Conservation (phyloP, 1,140 invertebrate genomes). For the Oncopodura yosiiana region DNA sequence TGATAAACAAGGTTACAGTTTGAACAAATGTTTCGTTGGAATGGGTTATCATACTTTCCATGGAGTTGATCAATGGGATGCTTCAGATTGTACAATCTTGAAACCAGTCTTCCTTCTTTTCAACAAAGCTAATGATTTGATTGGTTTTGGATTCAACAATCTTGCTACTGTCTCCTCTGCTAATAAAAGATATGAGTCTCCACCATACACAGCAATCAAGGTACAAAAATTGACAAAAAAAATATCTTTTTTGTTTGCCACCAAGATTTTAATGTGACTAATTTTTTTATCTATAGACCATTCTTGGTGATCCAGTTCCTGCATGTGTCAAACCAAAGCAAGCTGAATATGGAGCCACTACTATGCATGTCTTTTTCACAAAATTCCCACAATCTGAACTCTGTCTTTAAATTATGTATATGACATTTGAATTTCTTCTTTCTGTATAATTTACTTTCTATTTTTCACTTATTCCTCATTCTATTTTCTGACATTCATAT, state of each 20-base stretch:
- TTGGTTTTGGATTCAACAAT: conserved; percentile 15
- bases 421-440: too few relatives aligned
- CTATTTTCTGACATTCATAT: too few relatives aligned
- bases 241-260: background rate
- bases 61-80: background rate
- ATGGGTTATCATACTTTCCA: conserved; percentile 23
- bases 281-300: background rate
- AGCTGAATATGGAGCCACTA: background rate
- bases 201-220: conserved; percentile 14
- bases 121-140: conserved; percentile 7
- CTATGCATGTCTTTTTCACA: conserved; percentile 16
- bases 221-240: background rate
- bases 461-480: too few relatives aligned
- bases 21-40: too few relatives aligned
- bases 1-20: too few relatives aligned
- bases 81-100: conserved; percentile 5
- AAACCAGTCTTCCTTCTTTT: conserved; percentile 13
- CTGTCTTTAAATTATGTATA: too few relatives aligned
- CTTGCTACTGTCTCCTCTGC: background rate
- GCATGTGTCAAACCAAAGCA: conserved; percentile 2
- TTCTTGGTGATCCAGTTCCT: conserved; percentile 10
- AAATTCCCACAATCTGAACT: too few relatives aligned
- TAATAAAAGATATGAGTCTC: conserved; percentile 21
- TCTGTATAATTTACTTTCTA: too few relatives aligned
- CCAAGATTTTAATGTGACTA: background rate